Evolutionary conservation across 2,888 invertebrate genomes (phyloP), one percentile per base, ranked within the genome.

Genomic region (Drosophila kokeensis): DNA sequence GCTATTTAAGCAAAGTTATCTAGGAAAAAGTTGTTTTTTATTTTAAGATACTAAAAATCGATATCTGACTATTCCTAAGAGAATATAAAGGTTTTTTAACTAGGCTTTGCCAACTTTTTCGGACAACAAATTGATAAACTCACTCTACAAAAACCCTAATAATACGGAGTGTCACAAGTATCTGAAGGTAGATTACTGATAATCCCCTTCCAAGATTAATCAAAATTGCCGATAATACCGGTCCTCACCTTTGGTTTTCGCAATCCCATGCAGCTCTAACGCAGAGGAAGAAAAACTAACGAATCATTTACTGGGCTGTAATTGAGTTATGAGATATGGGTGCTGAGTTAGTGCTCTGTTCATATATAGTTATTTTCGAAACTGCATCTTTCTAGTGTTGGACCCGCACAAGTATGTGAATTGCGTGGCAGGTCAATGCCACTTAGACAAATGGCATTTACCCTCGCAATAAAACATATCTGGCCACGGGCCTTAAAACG

Each of bases 381-480:
- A 24, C 24, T 45, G 45, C 24, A 24, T 24, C 45, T 45, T 45
- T 15, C 15, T 45, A 8, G 15, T 21, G 42, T n/a, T 40, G 4
- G 40, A n/a, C n/a, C 40, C n/a, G 40, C 4, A n/a, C 10, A 45
- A 45, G 34, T 36, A 45, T 45, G 48, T 40, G 52, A 36, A 11
- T 24, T 32, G 29, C 29, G 49, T 59, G 66, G 38, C 49, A 50
- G 60, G 45, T 50, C 52, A 60, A 52, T 40, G 27, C 24, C n/a
- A 30, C 18, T 32, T 30, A 24, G 27, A n/a, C 38, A 63, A 72
- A 21, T 48, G 50, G 42, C 52, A 52, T 58, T 45, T 57, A 63
- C 34, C 64, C 50, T 59, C 57, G 34, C 48, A 48, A 29, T 52
- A 30, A 62, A 65, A 53, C n/a, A n/a, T 49, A 48, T 42, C 34